Percentiles rank a stretch among this genome's conserved stretches.
These are phyloP conservation scores for Melanotaenia parkinsoni DNA, from an alignment of 2,797 vertebrate species.

Conservation along the genomic window DNA sequence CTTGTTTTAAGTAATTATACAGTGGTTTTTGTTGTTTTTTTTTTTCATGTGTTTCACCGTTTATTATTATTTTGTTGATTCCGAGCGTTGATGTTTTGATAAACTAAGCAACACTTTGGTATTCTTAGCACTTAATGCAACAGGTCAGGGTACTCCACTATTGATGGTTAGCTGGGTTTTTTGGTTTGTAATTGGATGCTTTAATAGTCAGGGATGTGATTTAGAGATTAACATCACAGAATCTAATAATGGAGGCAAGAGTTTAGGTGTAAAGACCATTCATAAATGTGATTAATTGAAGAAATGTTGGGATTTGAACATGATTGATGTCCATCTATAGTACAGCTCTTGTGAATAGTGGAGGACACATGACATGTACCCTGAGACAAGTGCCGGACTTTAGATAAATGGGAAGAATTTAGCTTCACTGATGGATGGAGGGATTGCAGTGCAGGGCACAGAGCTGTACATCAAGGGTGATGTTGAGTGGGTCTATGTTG, in stretches of 20 bases:
- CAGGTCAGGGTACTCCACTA: slow-evolving; percentile 35
- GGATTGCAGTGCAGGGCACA: slow-evolving; percentile 27
- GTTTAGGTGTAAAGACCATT: not conserved
- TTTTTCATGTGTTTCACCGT: not conserved
- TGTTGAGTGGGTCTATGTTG: slow-evolving; percentile 53
- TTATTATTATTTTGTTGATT: slow-evolving; percentile 3
- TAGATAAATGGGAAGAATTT: slow-evolving; percentile 18
- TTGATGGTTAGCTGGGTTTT: slow-evolving; percentile 8
- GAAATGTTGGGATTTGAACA: slow-evolving; percentile 1
- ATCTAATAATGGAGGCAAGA: not conserved
- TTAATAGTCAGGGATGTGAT: slow-evolving; percentile 1
- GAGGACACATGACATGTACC: slow-evolving; percentile 24
- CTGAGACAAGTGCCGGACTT: slow-evolving; percentile 40
- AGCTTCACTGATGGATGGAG: slow-evolving; percentile 22
- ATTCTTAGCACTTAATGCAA: slow-evolving; percentile 28
- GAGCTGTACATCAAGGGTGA: slow-evolving; percentile 34
- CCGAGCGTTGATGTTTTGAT: slow-evolving; percentile 10
- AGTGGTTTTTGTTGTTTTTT: not conserved
- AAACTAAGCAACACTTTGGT: slow-evolving; percentile 27
- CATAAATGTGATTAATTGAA: not conserved
- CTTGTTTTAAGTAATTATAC: not conserved
- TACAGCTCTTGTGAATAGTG: slow-evolving; percentile 18
- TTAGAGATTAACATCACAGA: not conserved
- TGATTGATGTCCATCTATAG: slow-evolving; percentile 12
- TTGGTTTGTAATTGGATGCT: slow-evolving; percentile 3